A percentile compares a stretch with the other conserved stretches of the same genome.
Evolutionary conservation across 2,888 invertebrate genomes (phyloP).

Genomic region (Ectemnius lituratus): DNA sequence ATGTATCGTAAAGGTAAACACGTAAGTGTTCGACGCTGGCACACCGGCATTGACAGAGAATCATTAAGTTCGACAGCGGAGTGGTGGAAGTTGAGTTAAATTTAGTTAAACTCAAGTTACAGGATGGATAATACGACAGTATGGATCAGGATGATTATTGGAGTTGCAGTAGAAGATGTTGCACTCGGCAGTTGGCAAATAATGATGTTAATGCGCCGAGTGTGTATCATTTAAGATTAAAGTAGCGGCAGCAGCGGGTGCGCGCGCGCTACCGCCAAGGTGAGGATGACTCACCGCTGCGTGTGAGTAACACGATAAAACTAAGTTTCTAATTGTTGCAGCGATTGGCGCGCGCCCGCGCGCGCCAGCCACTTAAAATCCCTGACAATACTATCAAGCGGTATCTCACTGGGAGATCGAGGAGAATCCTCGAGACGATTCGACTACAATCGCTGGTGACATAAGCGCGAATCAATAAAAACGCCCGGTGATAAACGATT

Average conservation of each 20-base stretch:
- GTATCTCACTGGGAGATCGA: background rate
- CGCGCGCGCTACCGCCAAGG: conserved; percentile 41
- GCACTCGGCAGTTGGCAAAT: conserved; percentile 14
- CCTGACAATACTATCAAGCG: background rate
- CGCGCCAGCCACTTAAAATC: conserved; percentile 28
- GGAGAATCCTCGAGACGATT: conserved; percentile 10
- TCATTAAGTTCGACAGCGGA: too few relatives aligned
- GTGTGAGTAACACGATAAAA: conserved; percentile 53
- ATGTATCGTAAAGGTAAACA: too few relatives aligned
- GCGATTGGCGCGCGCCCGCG: conserved; percentile 4
- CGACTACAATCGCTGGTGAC: background rate
- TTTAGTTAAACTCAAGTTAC: too few relatives aligned
- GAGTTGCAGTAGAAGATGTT: background rate
- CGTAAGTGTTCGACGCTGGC: too few relatives aligned
- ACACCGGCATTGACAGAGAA: too few relatives aligned
- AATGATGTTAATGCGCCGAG: conserved; percentile 23
- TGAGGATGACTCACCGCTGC: conserved; percentile 41
- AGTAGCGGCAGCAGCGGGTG: too few relatives aligned
- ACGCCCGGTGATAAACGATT: conserved; percentile 4
- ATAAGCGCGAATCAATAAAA: conserved; percentile 6
- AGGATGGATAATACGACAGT: too few relatives aligned
- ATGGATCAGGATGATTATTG: too few relatives aligned
- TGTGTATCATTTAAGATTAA: conserved; percentile 40
- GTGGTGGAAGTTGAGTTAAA: too few relatives aligned
- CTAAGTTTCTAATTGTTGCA: conserved; percentile 49